Conservation (phyloP, 2,888 invertebrate species). For the Melieria picta region DNA sequence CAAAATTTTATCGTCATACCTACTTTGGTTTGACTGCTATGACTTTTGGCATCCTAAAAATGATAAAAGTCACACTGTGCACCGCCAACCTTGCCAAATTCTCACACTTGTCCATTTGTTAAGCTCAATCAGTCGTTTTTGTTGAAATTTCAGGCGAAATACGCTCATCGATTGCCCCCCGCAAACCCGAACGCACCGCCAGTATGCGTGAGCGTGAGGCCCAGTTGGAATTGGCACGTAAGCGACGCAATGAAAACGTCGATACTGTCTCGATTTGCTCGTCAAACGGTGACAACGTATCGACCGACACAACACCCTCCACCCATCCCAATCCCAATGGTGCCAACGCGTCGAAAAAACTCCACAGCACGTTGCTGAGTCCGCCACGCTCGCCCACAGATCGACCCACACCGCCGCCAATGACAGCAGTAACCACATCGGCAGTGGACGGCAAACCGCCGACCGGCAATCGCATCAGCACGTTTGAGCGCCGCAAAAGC, state of each 20-base stretch:
- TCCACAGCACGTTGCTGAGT: constrained; percentile 50
- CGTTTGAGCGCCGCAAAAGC: constrained; percentile 59
- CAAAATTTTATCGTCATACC: too few species aligned
- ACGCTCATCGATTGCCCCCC: constrained; percentile 81
- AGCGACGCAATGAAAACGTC: constrained; percentile 59
- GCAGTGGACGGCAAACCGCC: constrained; percentile 44
- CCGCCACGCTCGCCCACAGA: constrained; percentile 32
- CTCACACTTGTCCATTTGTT: too few species aligned
- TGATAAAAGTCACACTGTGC: too few species aligned
- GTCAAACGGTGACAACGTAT: constrained; percentile 65
- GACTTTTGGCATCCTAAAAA: too few species aligned
- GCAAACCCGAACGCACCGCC: constrained; percentile 86
- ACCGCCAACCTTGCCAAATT: too few species aligned
- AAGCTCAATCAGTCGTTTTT: too few species aligned
- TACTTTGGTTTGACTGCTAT: too few species aligned
- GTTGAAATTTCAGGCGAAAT: constrained; percentile 74
- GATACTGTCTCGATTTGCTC: constrained; percentile 67
- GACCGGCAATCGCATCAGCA: constrained; percentile 58
- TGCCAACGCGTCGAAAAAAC: constrained; percentile 50
- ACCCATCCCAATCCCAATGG: constrained; percentile 55
- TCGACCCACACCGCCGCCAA: constrained; percentile 33
- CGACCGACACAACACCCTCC: constrained; percentile 53
- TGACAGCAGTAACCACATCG: constrained; percentile 21
- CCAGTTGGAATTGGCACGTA: constrained; percentile 70
- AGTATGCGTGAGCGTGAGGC: constrained; percentile 85